Conservation (phyloP, 1,140 invertebrate species). For the Lanistes nyassanus region DNA sequence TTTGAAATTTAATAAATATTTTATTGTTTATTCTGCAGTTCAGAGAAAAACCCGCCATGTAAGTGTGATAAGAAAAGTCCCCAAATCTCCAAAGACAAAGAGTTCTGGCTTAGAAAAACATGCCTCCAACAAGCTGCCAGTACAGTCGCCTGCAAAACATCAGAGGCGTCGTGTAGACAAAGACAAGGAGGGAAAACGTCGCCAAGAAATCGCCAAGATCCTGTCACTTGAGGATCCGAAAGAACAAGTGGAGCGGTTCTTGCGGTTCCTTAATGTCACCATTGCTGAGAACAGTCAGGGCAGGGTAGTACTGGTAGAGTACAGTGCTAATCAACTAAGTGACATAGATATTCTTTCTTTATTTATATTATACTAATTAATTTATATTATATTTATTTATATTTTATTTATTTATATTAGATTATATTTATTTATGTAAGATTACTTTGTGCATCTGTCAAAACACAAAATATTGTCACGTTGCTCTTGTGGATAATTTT, state of each 20-base stretch:
- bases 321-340: too few species aligned
- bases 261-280: conserved; percentile 22
- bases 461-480: too few species aligned
- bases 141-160: background rate
- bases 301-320: background rate
- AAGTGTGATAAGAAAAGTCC: background rate
- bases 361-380: too few species aligned
- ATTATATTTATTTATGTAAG: too few species aligned
- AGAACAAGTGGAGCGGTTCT: conserved; percentile 41
- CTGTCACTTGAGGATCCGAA: conserved; percentile 41
- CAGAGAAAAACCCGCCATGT: conserved; percentile 8
- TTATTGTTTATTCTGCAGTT: background rate
- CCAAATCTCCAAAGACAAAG: background rate
- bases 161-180: background rate
- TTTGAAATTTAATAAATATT: too few species aligned
- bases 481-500: too few species aligned
- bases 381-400: too few species aligned
- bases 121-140: background rate
- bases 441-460: too few species aligned
- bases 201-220: conserved; percentile 42
- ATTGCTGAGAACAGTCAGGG: background rate
- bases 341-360: background rate
- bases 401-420: too few species aligned
- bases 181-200: conserved; percentile 29
- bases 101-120: too few species aligned